Percentiles rank a stretch among this genome's conserved stretches.
These are phyloP conservation scores for Helicoverpa zea DNA, from an alignment of 1,140 invertebrate species.

Conservation along the genomic window DNA sequence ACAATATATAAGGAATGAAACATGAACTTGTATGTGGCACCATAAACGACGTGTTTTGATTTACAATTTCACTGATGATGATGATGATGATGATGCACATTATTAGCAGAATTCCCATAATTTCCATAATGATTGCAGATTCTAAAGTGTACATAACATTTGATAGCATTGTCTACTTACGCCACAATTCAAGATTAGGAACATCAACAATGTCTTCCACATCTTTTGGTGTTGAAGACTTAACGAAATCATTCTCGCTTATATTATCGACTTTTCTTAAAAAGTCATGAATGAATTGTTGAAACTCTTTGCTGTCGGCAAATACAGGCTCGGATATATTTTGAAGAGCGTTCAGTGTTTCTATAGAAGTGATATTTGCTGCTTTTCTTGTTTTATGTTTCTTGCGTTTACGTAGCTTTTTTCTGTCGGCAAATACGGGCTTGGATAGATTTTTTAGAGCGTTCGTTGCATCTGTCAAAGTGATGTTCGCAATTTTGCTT, in stretches of 20 bases:
- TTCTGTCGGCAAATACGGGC: conserved; percentile 9
- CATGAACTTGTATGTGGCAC: no score
- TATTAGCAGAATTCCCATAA: no score
- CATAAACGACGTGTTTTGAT: no score
- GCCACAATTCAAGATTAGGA: not conserved
- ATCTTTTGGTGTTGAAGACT: not conserved
- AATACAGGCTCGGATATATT: not conserved
- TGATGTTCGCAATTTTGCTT: not conserved
- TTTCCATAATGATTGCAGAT: no score
- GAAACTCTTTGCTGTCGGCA: conserved; percentile 12
- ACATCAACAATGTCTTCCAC: not conserved
- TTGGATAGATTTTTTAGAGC: not conserved
- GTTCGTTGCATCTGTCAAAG: not conserved
- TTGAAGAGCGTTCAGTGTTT: not conserved
- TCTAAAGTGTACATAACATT: no score
- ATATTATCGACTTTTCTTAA: conserved; percentile 25
- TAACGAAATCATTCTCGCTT: conserved; percentile 5
- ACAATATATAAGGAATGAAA: no score
- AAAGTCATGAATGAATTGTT: conserved; percentile 30
- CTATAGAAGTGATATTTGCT: not conserved
- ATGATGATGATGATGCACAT: no score
- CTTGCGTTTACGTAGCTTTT: not conserved
- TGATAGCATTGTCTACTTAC: conserved; percentile 10
- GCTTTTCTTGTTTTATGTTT: not conserved
- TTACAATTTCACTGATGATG: no score